phyloP scores from a whole-genome alignment of 1,140 invertebrate genomes.

The Andricus grossulariae region DNA sequence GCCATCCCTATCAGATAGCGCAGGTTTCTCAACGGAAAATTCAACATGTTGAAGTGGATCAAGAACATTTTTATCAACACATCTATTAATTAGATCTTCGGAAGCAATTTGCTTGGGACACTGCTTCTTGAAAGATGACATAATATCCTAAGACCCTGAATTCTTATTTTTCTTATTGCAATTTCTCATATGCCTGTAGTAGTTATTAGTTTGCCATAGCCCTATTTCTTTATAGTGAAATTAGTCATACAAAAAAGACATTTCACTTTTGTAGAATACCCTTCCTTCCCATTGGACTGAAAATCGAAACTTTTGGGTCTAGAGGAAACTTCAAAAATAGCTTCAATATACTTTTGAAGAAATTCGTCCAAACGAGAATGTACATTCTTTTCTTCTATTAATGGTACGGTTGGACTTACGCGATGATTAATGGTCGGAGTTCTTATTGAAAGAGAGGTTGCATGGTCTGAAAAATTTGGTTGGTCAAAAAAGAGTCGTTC shows the following conservation, averaged over 20 bases:
- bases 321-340: not conserved
- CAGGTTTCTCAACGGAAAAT: too few relatives aligned
- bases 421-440: not conserved
- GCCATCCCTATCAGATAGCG: too few relatives aligned
- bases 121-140: not conserved
- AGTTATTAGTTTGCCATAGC: conserved; percentile 8
- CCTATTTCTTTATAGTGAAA: conserved; percentile 6
- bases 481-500: not conserved
- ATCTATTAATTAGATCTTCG: too few relatives aligned
- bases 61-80: too few relatives aligned
- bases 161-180: not conserved
- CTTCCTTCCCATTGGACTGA: not conserved
- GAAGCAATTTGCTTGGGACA: too few relatives aligned
- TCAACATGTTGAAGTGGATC: too few relatives aligned
- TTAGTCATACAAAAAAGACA: not conserved
- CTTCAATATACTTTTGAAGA: not conserved
- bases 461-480: too few relatives aligned
- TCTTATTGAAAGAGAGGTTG: not conserved
- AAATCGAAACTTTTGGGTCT: not conserved
- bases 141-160: not conserved
- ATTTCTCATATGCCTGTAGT: not conserved
- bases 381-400: not conserved
- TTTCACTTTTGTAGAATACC: not conserved
- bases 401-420: not conserved
- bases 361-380: not conserved